These are phyloP conservation scores for Rhombomys opimus DNA, from an alignment of 2,113 vertebrate genomes.

Conservation along the genomic window DNA sequence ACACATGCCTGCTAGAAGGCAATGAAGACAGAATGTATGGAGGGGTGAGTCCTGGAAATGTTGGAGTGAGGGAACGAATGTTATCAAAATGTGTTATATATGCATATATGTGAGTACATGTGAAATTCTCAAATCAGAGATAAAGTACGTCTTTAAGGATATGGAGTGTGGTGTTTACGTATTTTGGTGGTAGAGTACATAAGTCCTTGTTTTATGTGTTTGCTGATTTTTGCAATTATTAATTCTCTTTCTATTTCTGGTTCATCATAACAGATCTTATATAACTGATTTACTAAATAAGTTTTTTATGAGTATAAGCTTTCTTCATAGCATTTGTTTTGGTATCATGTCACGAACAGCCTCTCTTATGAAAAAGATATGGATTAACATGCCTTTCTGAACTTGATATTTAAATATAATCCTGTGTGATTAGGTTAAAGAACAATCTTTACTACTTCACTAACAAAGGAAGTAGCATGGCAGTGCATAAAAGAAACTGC, in stretches of 20 bases:
- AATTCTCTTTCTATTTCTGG: neutral
- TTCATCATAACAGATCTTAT: neutral
- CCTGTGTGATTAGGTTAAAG: neutral
- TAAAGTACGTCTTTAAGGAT: neutral
- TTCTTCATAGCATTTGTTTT: neutral
- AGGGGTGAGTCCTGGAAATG: neutral
- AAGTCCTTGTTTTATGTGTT: neutral
- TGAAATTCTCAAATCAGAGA: neutral
- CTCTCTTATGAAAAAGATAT: neutral
- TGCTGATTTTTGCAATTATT: neutral
- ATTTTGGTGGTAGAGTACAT: neutral
- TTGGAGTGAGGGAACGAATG: no score
- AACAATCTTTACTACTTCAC: neutral
- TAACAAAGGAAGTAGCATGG: neutral
- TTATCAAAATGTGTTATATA: neutral
- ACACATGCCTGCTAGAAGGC: neutral
- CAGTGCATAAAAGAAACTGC: neutral
- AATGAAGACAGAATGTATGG: no score
- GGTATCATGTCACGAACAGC: neutral
- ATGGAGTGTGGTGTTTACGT: neutral
- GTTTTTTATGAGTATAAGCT: neutral
- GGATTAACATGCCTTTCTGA: neutral
- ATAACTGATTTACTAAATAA: neutral
- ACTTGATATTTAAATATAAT: neutral
- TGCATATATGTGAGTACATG: neutral